Evolutionary conservation across 2,113 vertebrate species (phyloP), one percentile per base, ranked within the genome.

Genomic region (Arenaria interpres): DNA sequence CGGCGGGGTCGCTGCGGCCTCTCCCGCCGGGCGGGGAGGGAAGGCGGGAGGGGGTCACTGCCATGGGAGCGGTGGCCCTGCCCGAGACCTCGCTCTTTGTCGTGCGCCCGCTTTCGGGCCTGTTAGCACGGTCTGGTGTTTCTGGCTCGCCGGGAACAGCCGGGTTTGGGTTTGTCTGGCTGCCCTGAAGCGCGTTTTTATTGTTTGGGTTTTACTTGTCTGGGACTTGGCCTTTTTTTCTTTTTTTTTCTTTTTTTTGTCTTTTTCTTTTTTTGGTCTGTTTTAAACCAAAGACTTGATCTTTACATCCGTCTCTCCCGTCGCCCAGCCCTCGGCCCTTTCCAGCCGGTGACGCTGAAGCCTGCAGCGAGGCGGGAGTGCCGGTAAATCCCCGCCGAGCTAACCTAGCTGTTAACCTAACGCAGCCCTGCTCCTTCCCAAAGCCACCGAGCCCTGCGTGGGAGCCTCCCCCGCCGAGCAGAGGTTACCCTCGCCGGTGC

Each of bases 381-480:
- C 30, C 11, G 7, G 37, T 51, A 33, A 75, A 39, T 25, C 57
- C 19, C 46, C 25, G 18, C 25, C 33, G 11, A 62, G 19, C 43
- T 43, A 43, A 43, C 43, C 12, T 43, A 43, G 43, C 16, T 13
- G 16, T 28, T n/a, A 30, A 39, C 4, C 33, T 22, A 48, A 28
- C 0, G 12, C n/a, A 24, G 37, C 46, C 6, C 23, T 12, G 20
- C 27, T 82, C 57, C 53, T 75, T 54, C 66, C 25, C 54, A 43
- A 41, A 73, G 6, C 6, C 0, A 14, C 5, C 15, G 0, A 14
- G 4, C 17, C 25, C 14, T 10, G 13, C 4, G 5, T 12, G 25
- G 5, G 14, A 60, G 1, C 3, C 48, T 20, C 8, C 10, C 17
- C 2, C 3, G 16, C 32, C 16, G 4, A 51, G 15, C 33, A 4